A percentile compares a stretch with the other conserved stretches of the same genome.
These are phyloP conservation scores for Drosophila pachea DNA, from an alignment of 1,140 invertebrate genomes.

Conservation along the genomic window DNA sequence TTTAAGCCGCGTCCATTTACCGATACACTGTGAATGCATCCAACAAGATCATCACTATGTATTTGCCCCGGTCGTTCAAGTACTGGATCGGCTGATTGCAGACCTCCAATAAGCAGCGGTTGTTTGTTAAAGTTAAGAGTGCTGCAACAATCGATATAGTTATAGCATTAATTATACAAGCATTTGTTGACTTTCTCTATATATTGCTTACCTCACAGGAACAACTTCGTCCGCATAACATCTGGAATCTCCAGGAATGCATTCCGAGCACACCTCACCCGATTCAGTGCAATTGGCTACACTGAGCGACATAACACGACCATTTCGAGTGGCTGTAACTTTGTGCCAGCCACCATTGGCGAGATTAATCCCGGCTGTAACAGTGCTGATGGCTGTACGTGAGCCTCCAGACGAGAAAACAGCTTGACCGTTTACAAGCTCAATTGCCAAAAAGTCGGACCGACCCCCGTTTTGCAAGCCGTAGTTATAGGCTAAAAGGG, in stretches of 20 bases:
- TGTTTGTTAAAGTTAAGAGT: constrained; percentile 96
- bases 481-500: constrained; percentile 93
- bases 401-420: constrained; percentile 94
- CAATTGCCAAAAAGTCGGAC: constrained; percentile 95
- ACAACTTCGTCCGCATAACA: constrained; percentile 92
- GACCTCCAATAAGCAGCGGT: constrained; percentile 90
- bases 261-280: constrained; percentile 91
- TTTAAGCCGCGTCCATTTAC: constrained; percentile 91
- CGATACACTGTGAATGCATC: constrained; percentile 93
- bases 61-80: constrained; percentile 92
- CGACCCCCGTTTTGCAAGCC: constrained; percentile 90
- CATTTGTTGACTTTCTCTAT: background rate
- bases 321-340: constrained; percentile 93
- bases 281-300: constrained; percentile 89
- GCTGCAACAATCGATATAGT: constrained; percentile 79
- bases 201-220: constrained; percentile 86
- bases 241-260: constrained; percentile 86
- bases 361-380: constrained; percentile 85
- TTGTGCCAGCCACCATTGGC: constrained; percentile 94
- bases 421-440: constrained; percentile 89
- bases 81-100: constrained; percentile 89
- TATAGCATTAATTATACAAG: background rate
- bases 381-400: constrained; percentile 89
- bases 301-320: constrained; percentile 90
- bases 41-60: constrained; percentile 93